Evolutionary conservation across 2,113 vertebrate species (phyloP), one percentile per base, ranked within the genome.

Genomic region (Cromileptes altivelis): DNA sequence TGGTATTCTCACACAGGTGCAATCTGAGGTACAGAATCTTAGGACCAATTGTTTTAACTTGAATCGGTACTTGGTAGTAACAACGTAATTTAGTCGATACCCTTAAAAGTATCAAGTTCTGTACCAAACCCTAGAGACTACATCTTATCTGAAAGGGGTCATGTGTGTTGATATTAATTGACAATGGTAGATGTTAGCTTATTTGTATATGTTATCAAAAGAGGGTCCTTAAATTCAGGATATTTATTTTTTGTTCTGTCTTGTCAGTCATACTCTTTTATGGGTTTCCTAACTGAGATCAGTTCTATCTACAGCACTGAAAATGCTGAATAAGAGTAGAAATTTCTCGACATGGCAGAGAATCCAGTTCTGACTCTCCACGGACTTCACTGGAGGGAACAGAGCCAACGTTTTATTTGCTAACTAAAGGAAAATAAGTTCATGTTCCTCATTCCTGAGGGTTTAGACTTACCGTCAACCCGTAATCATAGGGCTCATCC

Each of bases 401-500:
- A 14, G 19, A 78, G 19, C 15, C 42, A 23, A 19, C 14, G 1
- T 68, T 55, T 69, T 50, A 82, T 63, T 68, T 50, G 27, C 42
- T 81, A 65, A 65, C 25, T 37, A 77, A 73, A 74, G 62, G 37
- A 57, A 89, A 82, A 57, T 19, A n/a, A 40, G 25, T 74, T 13
- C 13, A 19, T 42, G 49, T 74, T 57, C 23, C 49, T 69, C 73
- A 78, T 65, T 80, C 75, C 55, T 17, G 13, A 70, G 42, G 30
- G 30, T 69, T 67, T 62, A 42, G 37, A 52, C 25, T 69, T 58
- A 13, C 19, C 2, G 6, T 18, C 27, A 42, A 53, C 52, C 49
- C 57, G 33, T 63, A 71, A 83, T 71, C 64, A 75, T 65, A 71
- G 37, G 53, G 58, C 75, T 74, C 82, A 37, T 73, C 70, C n/a